Evolutionary conservation across 1,140 invertebrate genomes (phyloP).

Genomic region (Doryteuthis pealeii): DNA sequence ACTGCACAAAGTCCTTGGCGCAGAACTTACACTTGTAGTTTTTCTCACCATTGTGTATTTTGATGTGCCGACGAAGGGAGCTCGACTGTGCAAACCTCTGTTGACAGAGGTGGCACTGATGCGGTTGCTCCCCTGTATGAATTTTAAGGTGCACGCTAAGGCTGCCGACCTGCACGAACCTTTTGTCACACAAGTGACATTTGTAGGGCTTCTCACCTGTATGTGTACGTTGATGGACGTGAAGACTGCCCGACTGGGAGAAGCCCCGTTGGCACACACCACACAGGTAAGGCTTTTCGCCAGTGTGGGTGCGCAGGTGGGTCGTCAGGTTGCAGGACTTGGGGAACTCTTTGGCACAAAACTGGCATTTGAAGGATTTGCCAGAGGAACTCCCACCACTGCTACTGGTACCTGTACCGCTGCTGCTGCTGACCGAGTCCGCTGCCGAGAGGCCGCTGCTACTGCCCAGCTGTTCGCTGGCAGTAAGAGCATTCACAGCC

Average conservation of each 20-base stretch:
- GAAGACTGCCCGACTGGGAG: constrained; percentile 2
- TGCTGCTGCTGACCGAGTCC: not conserved
- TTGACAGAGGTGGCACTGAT: constrained; percentile 42
- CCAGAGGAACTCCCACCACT: constrained; percentile 59
- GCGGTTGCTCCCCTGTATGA: constrained; percentile 65
- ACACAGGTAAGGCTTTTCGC: not conserved
- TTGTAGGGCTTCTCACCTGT: constrained; percentile 77
- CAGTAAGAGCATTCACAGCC: not conserved
- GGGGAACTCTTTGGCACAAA: constrained; percentile 7
- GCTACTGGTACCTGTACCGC: not conserved
- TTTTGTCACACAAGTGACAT: constrained; percentile 82
- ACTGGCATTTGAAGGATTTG: constrained; percentile 14
- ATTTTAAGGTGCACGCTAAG: constrained; percentile 97
- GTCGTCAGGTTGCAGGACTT: constrained; percentile 10
- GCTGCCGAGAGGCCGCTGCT: not conserved
- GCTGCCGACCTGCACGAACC: constrained; percentile 87
- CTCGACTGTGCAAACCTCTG: constrained; percentile 28
- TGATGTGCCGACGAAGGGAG: constrained; percentile 18
- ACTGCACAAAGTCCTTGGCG: constrained; percentile 21
- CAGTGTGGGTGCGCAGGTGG: constrained; percentile 1
- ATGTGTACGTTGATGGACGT: constrained; percentile 62
- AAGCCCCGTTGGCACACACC: constrained; percentile 1
- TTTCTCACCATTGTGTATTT: constrained; percentile 15
- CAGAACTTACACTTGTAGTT: constrained; percentile 26
- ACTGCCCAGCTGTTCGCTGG: not conserved